Evolutionary conservation across 2,797 vertebrate species (phyloP).

Genomic region (Arvicola amphibius): DNA sequence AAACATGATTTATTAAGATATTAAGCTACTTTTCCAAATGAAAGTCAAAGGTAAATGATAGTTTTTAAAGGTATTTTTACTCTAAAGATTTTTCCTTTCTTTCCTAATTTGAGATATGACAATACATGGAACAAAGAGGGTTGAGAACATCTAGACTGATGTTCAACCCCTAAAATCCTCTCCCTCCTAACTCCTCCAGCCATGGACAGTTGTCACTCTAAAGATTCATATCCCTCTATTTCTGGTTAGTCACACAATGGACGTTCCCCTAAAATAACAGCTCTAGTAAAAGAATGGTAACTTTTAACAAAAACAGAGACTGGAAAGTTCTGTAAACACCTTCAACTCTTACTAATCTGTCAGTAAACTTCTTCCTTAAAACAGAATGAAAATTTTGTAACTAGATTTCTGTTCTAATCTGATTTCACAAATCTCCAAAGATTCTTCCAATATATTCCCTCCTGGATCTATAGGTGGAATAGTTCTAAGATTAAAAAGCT

Average conservation of each 20-base stretch:
- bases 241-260: conserved; percentile 24
- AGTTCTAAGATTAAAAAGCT: not conserved
- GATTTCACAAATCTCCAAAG: not conserved
- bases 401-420: conserved; percentile 26
- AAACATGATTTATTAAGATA: conserved; percentile 77
- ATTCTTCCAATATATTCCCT: not conserved
- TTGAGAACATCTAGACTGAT: not conserved
- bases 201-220: conserved; percentile 16
- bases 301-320: conserved; percentile 21
- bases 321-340: not conserved
- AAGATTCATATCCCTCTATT: conserved; percentile 51
- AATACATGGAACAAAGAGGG: not conserved
- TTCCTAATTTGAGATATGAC: conserved; percentile 13
- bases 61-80: conserved; percentile 64
- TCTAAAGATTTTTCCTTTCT: conserved; percentile 63
- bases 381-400: conserved; percentile 12
- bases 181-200: not conserved
- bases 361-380: conserved; percentile 3
- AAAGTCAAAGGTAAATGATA: conserved; percentile 74
- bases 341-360: conserved; percentile 5
- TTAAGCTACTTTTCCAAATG: conserved; percentile 63
- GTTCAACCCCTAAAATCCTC: not conserved
- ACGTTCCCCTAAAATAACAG: conserved; percentile 12
- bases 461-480: not conserved
- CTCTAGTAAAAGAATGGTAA: not conserved